Conservation (phyloP, 1,140 invertebrate species). For the Drosophila ercepeae region DNA sequence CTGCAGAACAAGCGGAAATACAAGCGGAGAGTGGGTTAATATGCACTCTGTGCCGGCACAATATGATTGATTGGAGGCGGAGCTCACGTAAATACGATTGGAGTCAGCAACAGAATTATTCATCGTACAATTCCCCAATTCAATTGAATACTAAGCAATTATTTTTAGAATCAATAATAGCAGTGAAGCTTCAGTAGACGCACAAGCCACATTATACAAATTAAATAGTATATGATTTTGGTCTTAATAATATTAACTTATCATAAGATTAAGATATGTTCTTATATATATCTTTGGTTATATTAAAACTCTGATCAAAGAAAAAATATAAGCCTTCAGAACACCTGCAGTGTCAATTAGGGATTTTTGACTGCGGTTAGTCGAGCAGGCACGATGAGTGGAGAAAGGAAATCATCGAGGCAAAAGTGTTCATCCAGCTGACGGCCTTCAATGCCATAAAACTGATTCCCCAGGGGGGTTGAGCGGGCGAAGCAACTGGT, state of each 20-base stretch:
- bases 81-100: not conserved
- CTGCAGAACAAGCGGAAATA: conserved; percentile 9
- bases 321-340: not conserved
- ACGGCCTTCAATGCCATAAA: conserved; percentile 32
- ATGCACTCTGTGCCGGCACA: conserved; percentile 7
- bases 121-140: not conserved
- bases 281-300: too few relatives aligned
- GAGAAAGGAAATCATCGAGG: conserved; percentile 46
- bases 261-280: too few relatives aligned
- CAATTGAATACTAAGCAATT: not conserved
- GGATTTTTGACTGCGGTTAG: conserved; percentile 27
- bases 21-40: conserved; percentile 21
- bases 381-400: not conserved
- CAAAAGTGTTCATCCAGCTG: conserved; percentile 58
- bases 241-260: too few relatives aligned
- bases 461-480: conserved; percentile 18
- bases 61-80: conserved; percentile 18
- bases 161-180: too few relatives aligned
- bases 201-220: too few relatives aligned
- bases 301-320: not conserved
- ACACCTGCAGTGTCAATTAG: conserved; percentile 14
- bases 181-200: too few relatives aligned
- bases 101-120: not conserved
- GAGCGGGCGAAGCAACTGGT: conserved; percentile 51
- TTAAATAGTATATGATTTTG: too few relatives aligned